phyloP scores from a whole-genome alignment of 35 echinoderm and acorn worm genomes.

The Ophioderma brevispina region DNA sequence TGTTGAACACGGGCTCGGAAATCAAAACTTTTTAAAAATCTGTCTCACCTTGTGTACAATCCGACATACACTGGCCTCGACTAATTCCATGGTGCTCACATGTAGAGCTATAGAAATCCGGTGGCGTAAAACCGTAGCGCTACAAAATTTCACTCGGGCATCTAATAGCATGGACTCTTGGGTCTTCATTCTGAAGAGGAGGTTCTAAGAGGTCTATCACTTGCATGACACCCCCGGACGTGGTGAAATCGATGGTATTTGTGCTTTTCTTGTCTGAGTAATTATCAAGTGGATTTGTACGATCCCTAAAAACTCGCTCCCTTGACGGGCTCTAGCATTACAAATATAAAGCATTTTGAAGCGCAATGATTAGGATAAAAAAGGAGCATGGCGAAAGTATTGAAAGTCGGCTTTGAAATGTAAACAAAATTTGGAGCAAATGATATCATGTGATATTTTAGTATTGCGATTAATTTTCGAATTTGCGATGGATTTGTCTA shows the following conservation, averaged over 20 bases:
- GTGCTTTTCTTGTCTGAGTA: slow-evolving; percentile 59
- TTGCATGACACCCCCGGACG: slow-evolving; percentile 40
- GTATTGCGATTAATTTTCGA: too few relatives aligned
- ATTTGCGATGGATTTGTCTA: too few relatives aligned
- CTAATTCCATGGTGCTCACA: slow-evolving; percentile 39
- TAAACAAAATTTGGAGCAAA: too few relatives aligned
- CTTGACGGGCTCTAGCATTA: slow-evolving; percentile 44
- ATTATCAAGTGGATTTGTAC: slow-evolving; percentile 26
- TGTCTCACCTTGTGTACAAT: too few relatives aligned
- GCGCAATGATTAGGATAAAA: too few relatives aligned
- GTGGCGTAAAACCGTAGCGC: slow-evolving; percentile 41
- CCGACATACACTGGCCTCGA: too few relatives aligned
- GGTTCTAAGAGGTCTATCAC: slow-evolving; percentile 49
- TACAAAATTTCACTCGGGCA: slow-evolving; percentile 6
- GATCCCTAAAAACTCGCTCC: slow-evolving; percentile 48
- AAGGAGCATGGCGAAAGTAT: too few relatives aligned
- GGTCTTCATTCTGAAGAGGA: neutral
- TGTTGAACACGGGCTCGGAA: too few relatives aligned
- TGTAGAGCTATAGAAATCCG: neutral
- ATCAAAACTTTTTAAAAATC: too few relatives aligned
- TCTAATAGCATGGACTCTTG: slow-evolving; percentile 51
- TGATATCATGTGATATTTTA: too few relatives aligned
- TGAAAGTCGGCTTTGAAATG: too few relatives aligned
- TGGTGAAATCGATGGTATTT: slow-evolving; percentile 36
- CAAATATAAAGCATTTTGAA: too few relatives aligned